A percentile compares a stretch with the other conserved stretches of the same genome.
phyloP scores from a whole-genome alignment of 2,888 invertebrate species.

The Cephus pulcher region DNA sequence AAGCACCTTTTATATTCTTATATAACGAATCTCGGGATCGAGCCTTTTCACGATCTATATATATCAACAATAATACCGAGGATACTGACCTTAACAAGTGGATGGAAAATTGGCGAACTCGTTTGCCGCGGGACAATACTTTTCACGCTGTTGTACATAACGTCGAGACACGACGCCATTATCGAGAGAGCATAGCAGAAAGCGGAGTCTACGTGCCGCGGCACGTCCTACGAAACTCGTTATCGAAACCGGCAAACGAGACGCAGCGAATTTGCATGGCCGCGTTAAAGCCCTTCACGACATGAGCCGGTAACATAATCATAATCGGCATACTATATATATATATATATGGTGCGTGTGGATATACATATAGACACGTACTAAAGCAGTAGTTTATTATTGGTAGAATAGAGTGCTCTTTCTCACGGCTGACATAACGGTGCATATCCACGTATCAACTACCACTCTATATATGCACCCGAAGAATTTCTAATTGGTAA shows the following conservation, averaged over 20 bases:
- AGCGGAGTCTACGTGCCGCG: neutral
- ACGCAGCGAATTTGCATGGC: neutral
- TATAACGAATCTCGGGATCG: neutral
- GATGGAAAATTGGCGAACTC: neutral
- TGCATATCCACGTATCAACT: neutral
- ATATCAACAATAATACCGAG: neutral
- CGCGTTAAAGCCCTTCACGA: neutral
- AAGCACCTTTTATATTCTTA: neutral
- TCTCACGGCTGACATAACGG: neutral
- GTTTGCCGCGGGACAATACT: neutral
- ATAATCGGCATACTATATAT: neutral
- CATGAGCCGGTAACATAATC: neutral
- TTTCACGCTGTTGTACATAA: neutral
- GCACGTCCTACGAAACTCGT: neutral
- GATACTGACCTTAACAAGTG: neutral
- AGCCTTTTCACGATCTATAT: neutral
- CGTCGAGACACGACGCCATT: neutral
- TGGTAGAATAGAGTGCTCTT: neutral
- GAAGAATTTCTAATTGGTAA: neutral
- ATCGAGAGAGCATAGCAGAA: neutral
- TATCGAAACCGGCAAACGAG: neutral
- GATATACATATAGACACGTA: neutral
- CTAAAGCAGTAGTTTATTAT: neutral
- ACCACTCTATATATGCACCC: neutral
- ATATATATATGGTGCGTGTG: neutral